A percentile compares a stretch with the other conserved stretches of the same genome.
These are phyloP conservation scores for Thera britannica DNA, from an alignment of 2,888 invertebrate genomes.

Conservation along the genomic window DNA sequence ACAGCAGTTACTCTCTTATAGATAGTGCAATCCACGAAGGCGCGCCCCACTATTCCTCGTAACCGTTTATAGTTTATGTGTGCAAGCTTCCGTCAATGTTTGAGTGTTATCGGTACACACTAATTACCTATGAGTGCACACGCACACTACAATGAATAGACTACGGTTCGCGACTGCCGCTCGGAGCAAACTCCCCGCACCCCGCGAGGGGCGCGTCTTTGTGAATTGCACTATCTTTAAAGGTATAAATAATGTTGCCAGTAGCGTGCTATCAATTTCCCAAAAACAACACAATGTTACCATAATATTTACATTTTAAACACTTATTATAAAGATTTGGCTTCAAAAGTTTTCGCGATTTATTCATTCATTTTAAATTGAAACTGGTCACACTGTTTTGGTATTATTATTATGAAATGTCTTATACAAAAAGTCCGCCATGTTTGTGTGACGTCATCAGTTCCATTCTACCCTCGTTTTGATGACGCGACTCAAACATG, in stretches of 20 bases:
- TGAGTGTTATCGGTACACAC: too few species aligned
- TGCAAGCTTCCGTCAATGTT: too few species aligned
- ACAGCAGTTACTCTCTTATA: too few species aligned
- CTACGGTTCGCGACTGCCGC: too few species aligned
- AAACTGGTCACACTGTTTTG: constrained; percentile 75
- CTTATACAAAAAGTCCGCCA: constrained; percentile 37
- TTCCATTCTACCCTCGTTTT: neutral
- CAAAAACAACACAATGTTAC: constrained; percentile 26
- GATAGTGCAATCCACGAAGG: too few species aligned
- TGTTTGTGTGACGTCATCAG: constrained; percentile 20
- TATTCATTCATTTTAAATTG: constrained; percentile 35
- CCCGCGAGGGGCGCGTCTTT: too few species aligned
- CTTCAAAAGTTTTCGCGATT: constrained; percentile 45
- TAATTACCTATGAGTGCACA: too few species aligned
- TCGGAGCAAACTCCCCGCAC: too few species aligned
- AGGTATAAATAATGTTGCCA: neutral
- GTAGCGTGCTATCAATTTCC: constrained; percentile 18
- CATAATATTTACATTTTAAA: constrained; percentile 40
- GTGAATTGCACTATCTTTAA: too few species aligned
- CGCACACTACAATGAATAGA: too few species aligned
- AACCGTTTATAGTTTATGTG: too few species aligned
- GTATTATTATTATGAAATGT: constrained; percentile 52
- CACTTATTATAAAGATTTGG: constrained; percentile 56
- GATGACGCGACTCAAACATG: constrained; percentile 11
- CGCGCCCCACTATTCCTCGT: too few species aligned